A percentile compares a stretch with the other conserved stretches of the same genome.
These are phyloP conservation scores for Pteromalus puparum DNA, from an alignment of 1,140 invertebrate genomes.

Conservation along the genomic window DNA sequence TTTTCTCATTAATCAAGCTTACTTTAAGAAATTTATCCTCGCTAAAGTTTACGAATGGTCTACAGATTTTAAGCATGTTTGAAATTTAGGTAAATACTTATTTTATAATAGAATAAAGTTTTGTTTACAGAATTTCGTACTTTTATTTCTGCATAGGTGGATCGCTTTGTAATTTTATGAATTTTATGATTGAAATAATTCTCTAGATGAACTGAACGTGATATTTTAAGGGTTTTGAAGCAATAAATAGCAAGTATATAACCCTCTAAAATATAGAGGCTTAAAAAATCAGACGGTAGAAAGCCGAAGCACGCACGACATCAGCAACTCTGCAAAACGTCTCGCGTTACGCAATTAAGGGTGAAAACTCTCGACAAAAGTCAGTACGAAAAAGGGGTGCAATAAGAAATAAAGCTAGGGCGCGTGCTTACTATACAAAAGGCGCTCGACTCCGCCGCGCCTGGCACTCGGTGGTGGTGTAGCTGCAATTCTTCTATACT, in stretches of 20 bases:
- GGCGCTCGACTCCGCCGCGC: not conserved
- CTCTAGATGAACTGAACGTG: too few relatives aligned
- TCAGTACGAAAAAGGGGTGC: not conserved
- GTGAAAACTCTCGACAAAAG: constrained; percentile 31
- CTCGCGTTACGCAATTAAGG: constrained; percentile 17
- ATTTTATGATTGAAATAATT: too few relatives aligned
- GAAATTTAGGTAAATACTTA: not conserved
- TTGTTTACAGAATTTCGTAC: too few relatives aligned
- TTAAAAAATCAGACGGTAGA: not conserved
- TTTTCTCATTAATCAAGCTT: constrained; percentile 42
- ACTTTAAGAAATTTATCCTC: not conserved
- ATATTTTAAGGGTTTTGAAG: too few relatives aligned
- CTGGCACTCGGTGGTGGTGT: not conserved
- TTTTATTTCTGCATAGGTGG: too few relatives aligned
- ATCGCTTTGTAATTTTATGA: too few relatives aligned
- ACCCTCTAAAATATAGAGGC: not conserved
- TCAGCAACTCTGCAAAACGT: not conserved
- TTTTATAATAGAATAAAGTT: not conserved
- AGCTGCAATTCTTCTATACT: not conserved
- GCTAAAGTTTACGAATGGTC: not conserved
- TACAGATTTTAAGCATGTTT: too few relatives aligned
- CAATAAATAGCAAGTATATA: too few relatives aligned
- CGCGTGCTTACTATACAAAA: constrained; percentile 7
- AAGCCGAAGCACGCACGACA: not conserved
- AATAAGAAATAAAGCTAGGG: not conserved